Evolutionary conservation across 2,113 vertebrate species (phyloP).

Genomic region (Petrocephalus microphthalmus): DNA sequence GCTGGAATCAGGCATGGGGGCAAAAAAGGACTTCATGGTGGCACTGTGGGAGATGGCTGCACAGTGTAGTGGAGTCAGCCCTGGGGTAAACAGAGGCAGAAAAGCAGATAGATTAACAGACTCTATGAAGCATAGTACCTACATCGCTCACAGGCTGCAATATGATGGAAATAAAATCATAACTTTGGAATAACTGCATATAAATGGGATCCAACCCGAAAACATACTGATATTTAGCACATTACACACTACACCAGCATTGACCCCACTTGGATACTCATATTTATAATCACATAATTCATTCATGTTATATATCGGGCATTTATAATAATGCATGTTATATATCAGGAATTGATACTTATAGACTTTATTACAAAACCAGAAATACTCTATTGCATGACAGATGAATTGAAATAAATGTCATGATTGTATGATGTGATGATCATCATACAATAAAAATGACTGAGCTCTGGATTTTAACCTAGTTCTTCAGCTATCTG

Average conservation of each 20-base stretch:
- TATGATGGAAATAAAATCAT: background rate
- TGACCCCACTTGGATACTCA: background rate
- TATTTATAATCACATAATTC: background rate
- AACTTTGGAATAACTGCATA: background rate
- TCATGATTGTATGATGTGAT: background rate
- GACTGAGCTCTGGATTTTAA: too few relatives aligned
- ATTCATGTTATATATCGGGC: background rate
- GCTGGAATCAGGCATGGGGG: conserved; percentile 33
- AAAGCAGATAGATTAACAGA: background rate
- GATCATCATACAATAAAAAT: background rate
- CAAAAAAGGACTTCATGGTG: conserved; percentile 53
- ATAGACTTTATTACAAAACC: background rate
- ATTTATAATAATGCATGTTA: background rate
- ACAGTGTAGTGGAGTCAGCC: conserved; percentile 79
- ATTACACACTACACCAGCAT: background rate
- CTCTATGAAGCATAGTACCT: background rate
- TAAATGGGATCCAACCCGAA: background rate
- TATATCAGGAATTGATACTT: background rate
- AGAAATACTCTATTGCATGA: background rate
- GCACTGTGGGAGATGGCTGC: conserved; percentile 72
- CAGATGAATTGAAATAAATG: background rate
- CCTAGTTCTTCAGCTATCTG: too few relatives aligned
- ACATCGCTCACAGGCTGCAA: too few relatives aligned
- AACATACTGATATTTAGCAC: background rate
- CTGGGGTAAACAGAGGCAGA: conserved; percentile 41